Evolutionary conservation across 23 tunicate genomes (phyloP).

Genomic region (Corella eumyota): DNA sequence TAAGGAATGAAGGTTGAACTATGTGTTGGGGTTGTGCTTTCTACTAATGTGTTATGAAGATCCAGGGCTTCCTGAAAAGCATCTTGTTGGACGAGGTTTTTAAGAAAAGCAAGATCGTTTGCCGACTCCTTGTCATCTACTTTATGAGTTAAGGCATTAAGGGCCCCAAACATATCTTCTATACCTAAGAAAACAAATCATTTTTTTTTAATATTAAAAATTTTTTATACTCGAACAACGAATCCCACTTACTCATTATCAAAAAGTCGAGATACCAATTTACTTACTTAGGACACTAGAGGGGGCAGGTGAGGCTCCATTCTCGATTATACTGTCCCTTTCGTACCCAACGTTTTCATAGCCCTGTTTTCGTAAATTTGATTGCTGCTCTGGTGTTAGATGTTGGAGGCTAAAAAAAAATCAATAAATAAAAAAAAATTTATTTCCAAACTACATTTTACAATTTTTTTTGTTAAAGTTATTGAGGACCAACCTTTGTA

Average conservation of each 20-base stretch:
- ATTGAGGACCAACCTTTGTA: slow-evolving; percentile 40
- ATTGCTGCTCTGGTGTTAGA: slow-evolving; percentile 47
- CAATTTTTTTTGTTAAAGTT: too few relatives aligned
- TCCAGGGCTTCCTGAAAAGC: slow-evolving; percentile 43
- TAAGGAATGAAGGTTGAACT: too few relatives aligned
- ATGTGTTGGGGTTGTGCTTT: too few relatives aligned
- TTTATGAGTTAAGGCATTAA: slow-evolving; percentile 29
- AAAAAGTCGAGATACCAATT: too few relatives aligned
- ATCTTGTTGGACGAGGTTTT: slow-evolving; percentile 44
- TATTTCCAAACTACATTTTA: too few relatives aligned
- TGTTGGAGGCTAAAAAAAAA: slow-evolving; percentile 29
- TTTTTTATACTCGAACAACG: not conserved
- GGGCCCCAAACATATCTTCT: slow-evolving; percentile 46
- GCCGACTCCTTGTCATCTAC: slow-evolving; percentile 21
- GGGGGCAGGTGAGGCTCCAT: too few relatives aligned
- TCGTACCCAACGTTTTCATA: slow-evolving; percentile 71
- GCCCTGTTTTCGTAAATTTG: slow-evolving; percentile 33
- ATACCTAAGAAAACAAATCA: slow-evolving; percentile 45
- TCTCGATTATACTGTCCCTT: too few relatives aligned
- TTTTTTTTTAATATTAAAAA: not conserved
- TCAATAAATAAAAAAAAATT: not conserved
- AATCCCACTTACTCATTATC: too few relatives aligned
- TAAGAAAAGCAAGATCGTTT: slow-evolving; percentile 45
- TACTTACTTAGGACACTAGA: too few relatives aligned
- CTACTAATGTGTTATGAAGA: too few relatives aligned